Evolutionary conservation across 2,113 vertebrate species (phyloP).

Genomic region (Apteryx mantelli): DNA sequence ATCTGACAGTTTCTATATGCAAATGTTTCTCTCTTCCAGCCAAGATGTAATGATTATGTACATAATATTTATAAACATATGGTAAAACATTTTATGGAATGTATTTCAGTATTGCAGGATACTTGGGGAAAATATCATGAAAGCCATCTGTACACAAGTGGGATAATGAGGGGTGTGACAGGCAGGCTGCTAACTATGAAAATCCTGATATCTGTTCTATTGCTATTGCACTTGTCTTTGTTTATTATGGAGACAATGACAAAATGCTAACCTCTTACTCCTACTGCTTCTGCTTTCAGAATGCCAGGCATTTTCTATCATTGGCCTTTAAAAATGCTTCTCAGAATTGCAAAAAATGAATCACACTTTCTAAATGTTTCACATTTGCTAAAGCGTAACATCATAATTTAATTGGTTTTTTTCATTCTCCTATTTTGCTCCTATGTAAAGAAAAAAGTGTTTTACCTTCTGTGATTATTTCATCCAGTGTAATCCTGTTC

Average conservation of each 20-base stretch:
- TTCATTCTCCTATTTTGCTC: neutral
- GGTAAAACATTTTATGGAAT: neutral
- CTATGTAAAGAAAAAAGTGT: neutral
- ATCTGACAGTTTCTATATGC: neutral
- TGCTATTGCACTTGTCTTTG: constrained; percentile 1
- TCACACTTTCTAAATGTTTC: neutral
- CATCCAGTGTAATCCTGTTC: neutral
- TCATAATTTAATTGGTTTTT: neutral
- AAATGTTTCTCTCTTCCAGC: neutral
- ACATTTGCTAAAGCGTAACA: neutral
- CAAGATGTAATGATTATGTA: neutral
- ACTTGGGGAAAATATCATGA: constrained; percentile 9
- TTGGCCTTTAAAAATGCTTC: neutral
- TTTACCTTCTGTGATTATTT: neutral
- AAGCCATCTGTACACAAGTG: constrained; percentile 21
- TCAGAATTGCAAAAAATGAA: neutral
- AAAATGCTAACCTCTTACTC: neutral
- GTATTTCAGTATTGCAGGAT: neutral
- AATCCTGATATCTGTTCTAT: neutral
- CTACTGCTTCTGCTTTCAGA: neutral
- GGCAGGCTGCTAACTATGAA: constrained; percentile 9
- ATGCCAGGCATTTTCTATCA: neutral
- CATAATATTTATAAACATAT: constrained; percentile 34
- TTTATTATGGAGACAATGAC: neutral
- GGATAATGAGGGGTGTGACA: constrained; percentile 23